Conservation (phyloP, 2,888 invertebrate species). For the Steinernema scapterisci region DNA sequence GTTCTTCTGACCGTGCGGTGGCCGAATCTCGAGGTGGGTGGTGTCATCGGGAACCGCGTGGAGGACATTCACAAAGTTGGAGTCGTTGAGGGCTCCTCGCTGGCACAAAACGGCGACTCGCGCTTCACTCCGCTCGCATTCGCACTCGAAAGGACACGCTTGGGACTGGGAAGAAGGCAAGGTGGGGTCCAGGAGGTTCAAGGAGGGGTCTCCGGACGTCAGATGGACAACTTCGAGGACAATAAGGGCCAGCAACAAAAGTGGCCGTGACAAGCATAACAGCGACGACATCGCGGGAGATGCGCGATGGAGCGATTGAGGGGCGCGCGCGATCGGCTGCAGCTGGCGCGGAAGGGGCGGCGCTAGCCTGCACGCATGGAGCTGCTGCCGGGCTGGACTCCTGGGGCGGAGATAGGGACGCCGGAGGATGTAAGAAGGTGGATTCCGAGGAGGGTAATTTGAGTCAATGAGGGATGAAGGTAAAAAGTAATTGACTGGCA, state of each 20-base stretch:
- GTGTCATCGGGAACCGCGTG: constrained; percentile 53
- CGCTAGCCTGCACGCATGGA: background rate
- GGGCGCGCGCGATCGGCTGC: constrained; percentile 7
- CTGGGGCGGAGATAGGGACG: background rate
- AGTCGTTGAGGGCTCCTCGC: constrained; percentile 58
- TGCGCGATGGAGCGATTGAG: background rate
- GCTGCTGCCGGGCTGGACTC: background rate
- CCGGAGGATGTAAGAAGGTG: background rate
- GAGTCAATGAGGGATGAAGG: constrained; percentile 11
- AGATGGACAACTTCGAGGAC: background rate
- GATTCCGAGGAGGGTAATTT: background rate
- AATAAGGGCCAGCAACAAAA: constrained; percentile 23
- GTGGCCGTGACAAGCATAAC: background rate
- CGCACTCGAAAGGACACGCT: constrained; percentile 56
- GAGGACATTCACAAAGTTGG: constrained; percentile 54
- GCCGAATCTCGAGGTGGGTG: constrained; percentile 65
- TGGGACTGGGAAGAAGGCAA: background rate
- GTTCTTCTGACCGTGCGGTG: constrained; percentile 55
- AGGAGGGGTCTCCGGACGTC: constrained; percentile 10
- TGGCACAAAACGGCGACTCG: constrained; percentile 53
- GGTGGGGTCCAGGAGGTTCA: background rate
- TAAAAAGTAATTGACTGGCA: constrained; percentile 27
- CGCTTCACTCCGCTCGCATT: constrained; percentile 47
- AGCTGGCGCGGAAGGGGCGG: constrained; percentile 19
- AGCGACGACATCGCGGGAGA: constrained; percentile 31